phyloP scores from a whole-genome alignment of 1,140 invertebrate genomes.

The Drosophila parabipectinata region DNA sequence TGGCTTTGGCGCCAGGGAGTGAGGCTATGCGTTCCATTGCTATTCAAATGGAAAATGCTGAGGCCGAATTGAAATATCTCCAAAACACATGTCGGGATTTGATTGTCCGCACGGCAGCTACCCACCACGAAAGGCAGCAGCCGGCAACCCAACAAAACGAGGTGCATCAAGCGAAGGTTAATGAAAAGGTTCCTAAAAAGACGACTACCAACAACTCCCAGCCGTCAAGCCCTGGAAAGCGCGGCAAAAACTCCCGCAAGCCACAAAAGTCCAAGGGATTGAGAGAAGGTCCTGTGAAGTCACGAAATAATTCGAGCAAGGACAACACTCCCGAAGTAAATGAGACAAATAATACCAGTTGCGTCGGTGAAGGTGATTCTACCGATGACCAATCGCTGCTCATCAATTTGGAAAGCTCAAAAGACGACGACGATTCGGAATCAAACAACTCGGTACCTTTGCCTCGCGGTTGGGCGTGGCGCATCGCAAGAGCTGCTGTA shows the following conservation, averaged over 20 bases:
- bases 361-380: conserved; percentile 67
- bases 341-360: conserved; percentile 30
- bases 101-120: conserved; percentile 88
- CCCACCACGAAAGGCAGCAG: conserved; percentile 76
- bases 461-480: conserved; percentile 88
- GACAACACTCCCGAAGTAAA: conserved; percentile 38
- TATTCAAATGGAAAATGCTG: conserved; percentile 90
- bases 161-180: conserved; percentile 8
- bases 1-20: conserved; percentile 87
- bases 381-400: conserved; percentile 69
- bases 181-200: conserved; percentile 35
- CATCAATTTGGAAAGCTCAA: conserved; percentile 70
- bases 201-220: conserved; percentile 25
- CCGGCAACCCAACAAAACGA: conserved; percentile 19
- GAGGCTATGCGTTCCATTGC: conserved; percentile 87
- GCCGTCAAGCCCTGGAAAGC: conserved; percentile 22
- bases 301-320: conserved; percentile 16
- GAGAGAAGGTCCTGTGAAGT: background rate
- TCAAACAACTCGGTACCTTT: background rate
- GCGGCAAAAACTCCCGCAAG: conserved; percentile 47
- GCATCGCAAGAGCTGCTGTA: conserved; percentile 90
- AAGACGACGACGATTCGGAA: conserved; percentile 63
- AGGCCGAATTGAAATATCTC: conserved; percentile 90
- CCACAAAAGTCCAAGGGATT: conserved; percentile 21
- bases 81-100: conserved; percentile 91